A percentile compares a stretch with the other conserved stretches of the same genome.
phyloP scores from a whole-genome alignment of 2,888 invertebrate genomes.

The Steinernema carpocapsae region DNA sequence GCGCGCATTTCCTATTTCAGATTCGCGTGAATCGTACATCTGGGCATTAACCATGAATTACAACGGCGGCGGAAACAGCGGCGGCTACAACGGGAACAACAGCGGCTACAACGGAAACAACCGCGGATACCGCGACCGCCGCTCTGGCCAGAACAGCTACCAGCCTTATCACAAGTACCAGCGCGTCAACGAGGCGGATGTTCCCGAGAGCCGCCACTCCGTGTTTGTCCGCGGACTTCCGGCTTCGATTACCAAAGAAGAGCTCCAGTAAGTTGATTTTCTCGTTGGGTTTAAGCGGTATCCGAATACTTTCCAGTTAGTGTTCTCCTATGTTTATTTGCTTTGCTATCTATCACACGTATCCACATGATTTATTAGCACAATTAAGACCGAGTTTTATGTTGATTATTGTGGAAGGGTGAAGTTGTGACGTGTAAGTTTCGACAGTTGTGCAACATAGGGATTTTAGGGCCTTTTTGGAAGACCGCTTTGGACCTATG shows the following conservation, averaged over 20 bases:
- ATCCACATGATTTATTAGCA: too few species aligned
- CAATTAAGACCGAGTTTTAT: background rate
- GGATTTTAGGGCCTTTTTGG: constrained; percentile 64
- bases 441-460: background rate
- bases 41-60: background rate
- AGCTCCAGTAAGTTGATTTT: constrained; percentile 53
- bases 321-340: constrained; percentile 17
- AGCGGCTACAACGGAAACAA: too few species aligned
- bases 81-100: too few species aligned
- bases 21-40: too few species aligned
- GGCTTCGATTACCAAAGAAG: constrained; percentile 52
- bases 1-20: too few species aligned
- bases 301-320: constrained; percentile 6
- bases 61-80: background rate
- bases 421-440: constrained; percentile 15
- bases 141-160: background rate
- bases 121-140: background rate
- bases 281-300: background rate
- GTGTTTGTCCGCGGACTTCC: constrained; percentile 60
- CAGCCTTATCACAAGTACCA: background rate
- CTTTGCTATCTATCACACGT: background rate
- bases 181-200: constrained; percentile 63
- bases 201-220: constrained; percentile 65
- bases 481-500: constrained; percentile 61
- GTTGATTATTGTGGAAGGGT: background rate